These are phyloP conservation scores for Vultur gryphus DNA, from an alignment of 2,797 vertebrate genomes.

Conservation along the genomic window DNA sequence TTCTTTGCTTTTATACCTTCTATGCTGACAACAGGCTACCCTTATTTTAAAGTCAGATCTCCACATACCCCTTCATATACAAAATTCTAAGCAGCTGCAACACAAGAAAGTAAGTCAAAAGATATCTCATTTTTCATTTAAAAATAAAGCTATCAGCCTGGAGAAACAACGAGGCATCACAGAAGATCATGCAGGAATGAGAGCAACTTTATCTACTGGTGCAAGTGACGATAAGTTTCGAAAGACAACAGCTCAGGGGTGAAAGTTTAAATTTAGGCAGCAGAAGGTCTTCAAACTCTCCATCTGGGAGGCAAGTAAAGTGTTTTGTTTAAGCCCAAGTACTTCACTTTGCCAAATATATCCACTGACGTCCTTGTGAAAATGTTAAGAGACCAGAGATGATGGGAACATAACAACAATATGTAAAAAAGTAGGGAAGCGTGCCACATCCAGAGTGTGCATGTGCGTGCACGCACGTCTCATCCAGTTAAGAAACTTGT, in stretches of 20 bases:
- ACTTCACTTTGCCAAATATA: background rate
- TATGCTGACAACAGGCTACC: background rate
- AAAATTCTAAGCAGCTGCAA: background rate
- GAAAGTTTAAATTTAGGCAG: background rate
- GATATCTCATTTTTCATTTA: background rate
- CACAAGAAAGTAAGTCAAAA: background rate
- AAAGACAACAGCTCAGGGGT: background rate
- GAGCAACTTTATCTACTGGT: background rate
- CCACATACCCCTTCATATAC: background rate
- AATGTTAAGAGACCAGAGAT: background rate
- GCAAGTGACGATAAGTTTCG: background rate
- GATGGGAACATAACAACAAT: background rate
- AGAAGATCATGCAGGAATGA: background rate
- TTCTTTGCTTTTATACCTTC: background rate
- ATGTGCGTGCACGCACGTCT: fast-evolving
- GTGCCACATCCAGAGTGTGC: background rate
- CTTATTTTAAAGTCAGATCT: background rate
- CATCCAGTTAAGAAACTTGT: background rate
- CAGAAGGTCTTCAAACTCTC: background rate
- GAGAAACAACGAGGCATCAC: background rate
- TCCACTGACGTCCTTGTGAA: background rate
- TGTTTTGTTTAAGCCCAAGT: background rate
- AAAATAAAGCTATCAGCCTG: background rate
- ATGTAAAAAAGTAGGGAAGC: background rate
- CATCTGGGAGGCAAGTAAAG: background rate